A percentile compares a stretch with the other conserved stretches of the same genome.
phyloP scores from a whole-genome alignment of 2,113 vertebrate species.

The Martes martes region DNA sequence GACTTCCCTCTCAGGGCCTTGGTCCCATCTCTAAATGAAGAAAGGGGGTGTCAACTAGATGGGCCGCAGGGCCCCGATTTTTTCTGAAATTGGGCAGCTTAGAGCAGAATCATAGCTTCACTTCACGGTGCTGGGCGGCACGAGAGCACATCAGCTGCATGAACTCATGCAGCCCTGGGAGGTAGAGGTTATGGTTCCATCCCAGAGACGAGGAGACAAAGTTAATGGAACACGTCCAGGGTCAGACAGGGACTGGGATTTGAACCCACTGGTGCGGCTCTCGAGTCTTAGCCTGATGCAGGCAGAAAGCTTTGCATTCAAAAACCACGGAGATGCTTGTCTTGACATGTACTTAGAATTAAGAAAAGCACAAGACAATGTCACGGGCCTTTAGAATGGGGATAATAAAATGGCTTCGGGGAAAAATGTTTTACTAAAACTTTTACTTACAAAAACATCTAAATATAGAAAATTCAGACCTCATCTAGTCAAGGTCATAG shows the following conservation, averaged over 20 bases:
- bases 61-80: background rate
- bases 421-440: background rate
- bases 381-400: background rate
- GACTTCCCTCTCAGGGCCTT: background rate
- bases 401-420: background rate
- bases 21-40: background rate
- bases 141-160: fast-evolving
- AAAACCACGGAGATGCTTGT: fast-evolving
- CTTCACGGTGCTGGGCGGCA: fast-evolving
- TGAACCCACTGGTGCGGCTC: background rate
- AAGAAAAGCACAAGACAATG: background rate
- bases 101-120: background rate
- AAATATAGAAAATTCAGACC: background rate
- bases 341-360: background rate
- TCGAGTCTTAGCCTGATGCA: background rate
- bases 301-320: background rate
- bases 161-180: background rate
- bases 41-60: background rate
- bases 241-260: background rate
- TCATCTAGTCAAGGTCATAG: conserved; percentile 61
- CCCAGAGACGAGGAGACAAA: background rate
- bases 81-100: background rate
- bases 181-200: background rate
- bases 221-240: fast-evolving
- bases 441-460: background rate